Conservation (phyloP, 2,888 invertebrate genomes). For the Proisotoma minuta region DNA sequence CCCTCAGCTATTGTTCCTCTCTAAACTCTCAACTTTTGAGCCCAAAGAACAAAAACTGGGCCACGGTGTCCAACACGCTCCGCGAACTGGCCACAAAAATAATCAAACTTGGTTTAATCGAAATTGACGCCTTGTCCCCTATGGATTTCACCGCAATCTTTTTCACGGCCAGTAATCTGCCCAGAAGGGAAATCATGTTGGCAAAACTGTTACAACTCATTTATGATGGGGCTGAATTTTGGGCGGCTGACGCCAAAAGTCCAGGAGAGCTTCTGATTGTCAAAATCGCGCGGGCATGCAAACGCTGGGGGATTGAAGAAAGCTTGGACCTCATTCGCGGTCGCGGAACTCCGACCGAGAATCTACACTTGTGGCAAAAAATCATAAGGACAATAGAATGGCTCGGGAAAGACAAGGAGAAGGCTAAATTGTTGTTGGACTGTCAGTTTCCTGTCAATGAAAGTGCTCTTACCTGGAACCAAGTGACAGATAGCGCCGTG, state of each 20-base stretch:
- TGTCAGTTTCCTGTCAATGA: not conserved
- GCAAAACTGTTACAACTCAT: conserved; percentile 20
- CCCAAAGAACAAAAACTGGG: conserved; percentile 23
- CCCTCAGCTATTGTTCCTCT: no score
- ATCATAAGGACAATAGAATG: conserved; percentile 1
- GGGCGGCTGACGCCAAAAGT: conserved; percentile 12
- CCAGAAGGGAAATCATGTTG: conserved; percentile 16
- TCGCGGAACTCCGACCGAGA: conserved; percentile 15
- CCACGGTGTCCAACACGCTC: conserved; percentile 6
- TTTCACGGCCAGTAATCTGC: conserved; percentile 16
- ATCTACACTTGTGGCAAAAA: conserved; percentile 11
- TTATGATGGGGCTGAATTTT: no score
- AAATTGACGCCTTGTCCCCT: conserved; percentile 10
- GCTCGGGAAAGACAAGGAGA: not conserved
- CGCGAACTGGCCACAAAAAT: not conserved
- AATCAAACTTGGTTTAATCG: conserved; percentile 2
- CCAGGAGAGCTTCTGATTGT: conserved; percentile 15
- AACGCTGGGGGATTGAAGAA: conserved; percentile 11
- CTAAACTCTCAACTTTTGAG: no score
- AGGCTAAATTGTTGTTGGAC: not conserved
- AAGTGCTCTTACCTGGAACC: not conserved
- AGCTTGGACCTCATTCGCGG: conserved; percentile 14
- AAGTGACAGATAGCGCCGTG: not conserved
- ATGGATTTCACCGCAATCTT: conserved; percentile 17
- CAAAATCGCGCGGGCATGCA: conserved; percentile 19